Evolutionary conservation across 2,797 vertebrate genomes (phyloP).

Genomic region (Danionella dracula): DNA sequence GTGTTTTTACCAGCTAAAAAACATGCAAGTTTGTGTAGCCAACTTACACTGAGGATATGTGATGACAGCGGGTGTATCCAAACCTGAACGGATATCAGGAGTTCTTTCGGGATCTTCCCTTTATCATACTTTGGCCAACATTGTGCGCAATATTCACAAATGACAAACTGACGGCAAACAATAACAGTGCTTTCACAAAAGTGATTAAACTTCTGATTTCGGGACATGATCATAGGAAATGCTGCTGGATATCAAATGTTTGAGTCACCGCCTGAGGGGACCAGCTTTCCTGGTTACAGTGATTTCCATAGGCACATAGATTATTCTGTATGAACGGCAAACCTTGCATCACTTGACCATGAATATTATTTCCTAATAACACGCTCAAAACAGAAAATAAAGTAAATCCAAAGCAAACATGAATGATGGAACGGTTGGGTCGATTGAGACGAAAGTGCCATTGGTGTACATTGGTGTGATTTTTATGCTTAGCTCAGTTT

Average conservation of each 20-base stretch:
- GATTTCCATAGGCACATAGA: conserved; percentile 13
- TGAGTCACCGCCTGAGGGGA: background rate
- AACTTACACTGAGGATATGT: background rate
- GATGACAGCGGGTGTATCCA: background rate
- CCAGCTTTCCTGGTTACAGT: background rate
- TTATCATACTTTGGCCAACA: conserved; percentile 2
- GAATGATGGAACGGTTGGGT: conserved; percentile 21
- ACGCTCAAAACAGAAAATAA: conserved; percentile 27
- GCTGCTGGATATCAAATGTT: conserved; percentile 10
- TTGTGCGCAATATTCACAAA: conserved; percentile 7
- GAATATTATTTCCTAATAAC: conserved; percentile 19
- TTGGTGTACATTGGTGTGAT: conserved; percentile 43
- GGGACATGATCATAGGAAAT: background rate
- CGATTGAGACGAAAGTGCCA: conserved; percentile 33
- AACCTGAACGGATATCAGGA: background rate
- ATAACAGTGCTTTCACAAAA: conserved; percentile 14
- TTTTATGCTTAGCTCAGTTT: background rate
- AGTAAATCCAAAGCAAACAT: conserved; percentile 39
- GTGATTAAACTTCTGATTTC: conserved; percentile 17
- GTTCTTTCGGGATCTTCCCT: background rate
- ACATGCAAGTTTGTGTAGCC: background rate
- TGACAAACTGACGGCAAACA: background rate
- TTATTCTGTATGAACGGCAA: conserved; percentile 8
- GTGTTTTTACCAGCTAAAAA: background rate
- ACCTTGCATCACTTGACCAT: background rate